A percentile compares a stretch with the other conserved stretches of the same genome.
These are phyloP conservation scores for Eutrigla gurnardus DNA, from an alignment of 2,797 vertebrate genomes.

Conservation along the genomic window DNA sequence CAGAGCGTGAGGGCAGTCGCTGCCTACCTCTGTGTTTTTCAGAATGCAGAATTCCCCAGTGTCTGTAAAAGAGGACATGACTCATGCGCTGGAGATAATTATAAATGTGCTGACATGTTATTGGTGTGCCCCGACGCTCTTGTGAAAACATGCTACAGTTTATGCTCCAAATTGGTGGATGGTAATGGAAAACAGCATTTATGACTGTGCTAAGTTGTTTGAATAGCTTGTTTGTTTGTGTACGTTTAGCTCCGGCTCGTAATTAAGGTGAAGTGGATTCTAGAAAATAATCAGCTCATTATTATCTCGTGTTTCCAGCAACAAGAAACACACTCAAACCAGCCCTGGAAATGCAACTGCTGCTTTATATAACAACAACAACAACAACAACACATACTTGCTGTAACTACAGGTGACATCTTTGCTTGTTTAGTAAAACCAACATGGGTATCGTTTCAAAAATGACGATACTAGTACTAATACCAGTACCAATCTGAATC, in stretches of 20 bases:
- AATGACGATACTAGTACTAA: background rate
- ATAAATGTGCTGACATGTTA: slow-evolving; percentile 33
- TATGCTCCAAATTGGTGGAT: slow-evolving; percentile 6
- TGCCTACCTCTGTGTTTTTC: slow-evolving; percentile 45
- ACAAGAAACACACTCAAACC: slow-evolving; percentile 16
- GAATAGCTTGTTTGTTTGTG: slow-evolving; percentile 33
- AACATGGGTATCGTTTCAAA: background rate
- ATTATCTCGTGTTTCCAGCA: slow-evolving; percentile 27
- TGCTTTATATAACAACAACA: background rate
- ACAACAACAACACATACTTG: background rate
- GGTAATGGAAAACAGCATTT: slow-evolving; percentile 49
- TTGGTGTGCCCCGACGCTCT: background rate
- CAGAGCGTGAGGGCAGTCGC: slow-evolving; percentile 8
- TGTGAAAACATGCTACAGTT: slow-evolving; percentile 26
- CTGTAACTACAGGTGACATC: background rate
- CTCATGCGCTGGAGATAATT: slow-evolving; percentile 35
- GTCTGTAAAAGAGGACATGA: slow-evolving; percentile 49
- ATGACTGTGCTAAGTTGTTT: slow-evolving; percentile 42
- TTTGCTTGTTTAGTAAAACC: background rate
- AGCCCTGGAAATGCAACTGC: background rate
- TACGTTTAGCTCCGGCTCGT: slow-evolving; percentile 23
- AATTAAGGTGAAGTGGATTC: slow-evolving; percentile 35
- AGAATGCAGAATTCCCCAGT: slow-evolving; percentile 30
- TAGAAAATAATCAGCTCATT: slow-evolving; percentile 27
- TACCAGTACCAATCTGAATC: too few species aligned